Conservation (phyloP, 2,113 vertebrate genomes). For the Galemys pyrenaicus region DNA sequence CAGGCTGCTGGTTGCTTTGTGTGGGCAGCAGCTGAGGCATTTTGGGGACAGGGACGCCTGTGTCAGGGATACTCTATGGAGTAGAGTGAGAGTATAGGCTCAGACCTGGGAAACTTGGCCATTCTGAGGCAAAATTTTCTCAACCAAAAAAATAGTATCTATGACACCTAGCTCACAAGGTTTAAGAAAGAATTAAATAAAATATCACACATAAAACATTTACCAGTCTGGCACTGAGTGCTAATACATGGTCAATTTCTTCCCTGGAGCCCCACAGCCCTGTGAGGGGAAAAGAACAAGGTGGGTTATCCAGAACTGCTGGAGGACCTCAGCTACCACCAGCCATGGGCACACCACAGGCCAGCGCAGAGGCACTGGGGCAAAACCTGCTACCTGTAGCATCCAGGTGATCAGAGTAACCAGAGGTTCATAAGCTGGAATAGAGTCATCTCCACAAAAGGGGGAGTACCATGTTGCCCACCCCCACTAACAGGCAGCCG, state of each 20-base stretch:
- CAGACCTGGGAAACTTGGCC: neutral
- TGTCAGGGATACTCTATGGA: neutral
- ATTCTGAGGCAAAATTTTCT: constrained; percentile 28
- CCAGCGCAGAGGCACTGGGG: neutral
- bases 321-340: neutral
- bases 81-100: neutral
- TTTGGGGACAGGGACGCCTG: neutral
- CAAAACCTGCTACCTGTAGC: too few species aligned
- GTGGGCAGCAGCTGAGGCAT: neutral
- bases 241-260: neutral
- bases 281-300: neutral
- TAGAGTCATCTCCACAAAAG: too few species aligned
- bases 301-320: neutral
- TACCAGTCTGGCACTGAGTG: neutral
- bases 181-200: constrained; percentile 51
- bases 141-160: constrained; percentile 35
- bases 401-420: neutral
- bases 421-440: neutral
- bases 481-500: too few species aligned
- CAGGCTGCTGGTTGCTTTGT: constrained; percentile 43
- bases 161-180: neutral
- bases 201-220: constrained; percentile 59
- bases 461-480: too few species aligned
- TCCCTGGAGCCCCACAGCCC: neutral
- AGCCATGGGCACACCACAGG: accelerated